Evolutionary conservation across 2,888 invertebrate genomes (phyloP).

Genomic region (Cabera pusaria): DNA sequence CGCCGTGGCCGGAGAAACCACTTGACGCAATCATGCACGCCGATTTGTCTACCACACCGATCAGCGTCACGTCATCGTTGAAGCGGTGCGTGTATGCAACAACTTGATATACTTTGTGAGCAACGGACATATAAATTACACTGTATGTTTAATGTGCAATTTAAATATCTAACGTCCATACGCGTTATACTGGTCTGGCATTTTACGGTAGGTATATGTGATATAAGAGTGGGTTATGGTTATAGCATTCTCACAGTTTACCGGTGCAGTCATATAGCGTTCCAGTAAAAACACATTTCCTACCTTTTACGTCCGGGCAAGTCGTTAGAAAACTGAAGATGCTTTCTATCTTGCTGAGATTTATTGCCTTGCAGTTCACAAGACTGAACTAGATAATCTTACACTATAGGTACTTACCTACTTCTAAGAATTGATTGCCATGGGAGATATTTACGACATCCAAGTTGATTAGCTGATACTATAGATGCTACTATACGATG

Average conservation of each 20-base stretch:
- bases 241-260: constrained; percentile 8
- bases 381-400: too few relatives aligned
- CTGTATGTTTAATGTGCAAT: constrained; percentile 10
- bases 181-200: background rate
- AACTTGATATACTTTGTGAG: constrained; percentile 12
- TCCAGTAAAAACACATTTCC: constrained; percentile 3
- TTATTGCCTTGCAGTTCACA: too few relatives aligned
- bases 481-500: too few relatives aligned
- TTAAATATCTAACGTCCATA: constrained; percentile 9
- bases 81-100: constrained; percentile 21
- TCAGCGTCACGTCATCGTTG: constrained; percentile 19
- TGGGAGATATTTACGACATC: too few relatives aligned
- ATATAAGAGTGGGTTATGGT: constrained; percentile 19
- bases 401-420: too few relatives aligned
- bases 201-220: constrained; percentile 9
- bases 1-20: constrained; percentile 44
- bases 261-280: constrained; percentile 9
- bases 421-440: too few relatives aligned
- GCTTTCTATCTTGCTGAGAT: too few relatives aligned
- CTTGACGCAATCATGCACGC: constrained; percentile 52
- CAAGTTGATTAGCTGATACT: too few relatives aligned
- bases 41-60: constrained; percentile 36
- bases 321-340: constrained; percentile 4
- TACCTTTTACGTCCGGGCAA: constrained; percentile 1
- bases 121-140: constrained; percentile 24